Base-by-base conservation (phyloP, 1,140 invertebrate genomes). In the Zaprionus inermis region DNA sequence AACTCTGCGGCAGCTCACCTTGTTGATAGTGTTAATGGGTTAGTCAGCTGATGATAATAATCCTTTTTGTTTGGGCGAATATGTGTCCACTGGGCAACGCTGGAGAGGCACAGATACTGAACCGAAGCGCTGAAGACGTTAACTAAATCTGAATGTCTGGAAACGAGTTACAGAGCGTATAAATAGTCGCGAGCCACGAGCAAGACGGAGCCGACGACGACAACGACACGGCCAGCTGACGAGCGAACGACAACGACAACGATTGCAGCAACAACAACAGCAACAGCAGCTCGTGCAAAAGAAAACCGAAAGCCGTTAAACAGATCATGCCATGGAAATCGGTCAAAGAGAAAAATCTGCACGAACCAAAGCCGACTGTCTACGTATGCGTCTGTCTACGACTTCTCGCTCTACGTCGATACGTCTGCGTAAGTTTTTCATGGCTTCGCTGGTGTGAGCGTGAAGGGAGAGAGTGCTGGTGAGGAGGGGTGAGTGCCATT, bases 281-380 rank as follows among this genome's bases (percentile, higher is more conserved):
- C 34, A 69, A 64, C 81, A 75, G 24, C 49, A 60, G 51, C 66
- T 63, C 59, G 38, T 46, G 65, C 56, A 32, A 68, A 86, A 82
- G 82, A 85, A 88, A 88, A 89, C 83, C 80, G 83, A 88, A 88
- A 88, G 83, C 83, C 76, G 80, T 88, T 83, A 89, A 88, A 88
- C 84, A 89, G 83, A 88, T 88, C 83, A 88, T 88, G 83, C 84
- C 84, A 88, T 77, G 79, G 72, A 88, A 88, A 88, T 89, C 83
- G 83, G 83, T 88, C 83, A 83, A 72, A 89, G 84, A 89, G 84
- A 88, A 88, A 88, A 88, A 83, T 83, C 79, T 73, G 76, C 84
- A 78, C 84, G 84, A 81, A 79, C 54, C 38, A n/a, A 16, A 61
- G 51, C 69, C 69, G 67, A 57, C 44, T 63, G 75, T 59, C 58